Percentiles rank a stretch among this genome's conserved stretches.
phyloP scores from a whole-genome alignment of 2,797 vertebrate species.

The Sebastes oblongus region DNA sequence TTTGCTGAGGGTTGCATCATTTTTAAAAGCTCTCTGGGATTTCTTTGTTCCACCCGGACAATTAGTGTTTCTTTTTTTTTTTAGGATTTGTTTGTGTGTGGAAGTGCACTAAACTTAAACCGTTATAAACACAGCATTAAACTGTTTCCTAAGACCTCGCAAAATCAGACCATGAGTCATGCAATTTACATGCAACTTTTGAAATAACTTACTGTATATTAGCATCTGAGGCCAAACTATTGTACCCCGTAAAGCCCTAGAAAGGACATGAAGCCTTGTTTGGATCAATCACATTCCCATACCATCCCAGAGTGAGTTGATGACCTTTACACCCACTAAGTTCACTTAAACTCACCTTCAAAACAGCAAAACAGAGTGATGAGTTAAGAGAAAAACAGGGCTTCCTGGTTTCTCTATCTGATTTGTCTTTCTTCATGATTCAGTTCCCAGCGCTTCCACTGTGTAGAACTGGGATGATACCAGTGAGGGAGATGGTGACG shows the following conservation, averaged over 20 bases:
- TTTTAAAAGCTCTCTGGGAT: conserved; percentile 28
- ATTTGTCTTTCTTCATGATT: conserved; percentile 11
- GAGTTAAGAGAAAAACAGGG: not conserved
- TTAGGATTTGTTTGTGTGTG: not conserved
- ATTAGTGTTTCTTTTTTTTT: conserved; percentile 4
- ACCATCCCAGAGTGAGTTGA: not conserved
- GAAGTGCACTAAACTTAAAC: conserved; percentile 11
- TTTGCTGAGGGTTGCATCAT: conserved; percentile 9
- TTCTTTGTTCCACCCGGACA: conserved; percentile 57
- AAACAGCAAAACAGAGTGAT: not conserved
- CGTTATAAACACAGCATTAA: conserved; percentile 7
- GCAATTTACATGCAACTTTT: not conserved
- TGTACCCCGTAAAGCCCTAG: not conserved
- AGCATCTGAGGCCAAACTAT: not conserved
- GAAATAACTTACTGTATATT: not conserved
- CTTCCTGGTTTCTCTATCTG: conserved; percentile 10
- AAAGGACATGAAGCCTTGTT: not conserved
- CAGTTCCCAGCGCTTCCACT: not conserved
- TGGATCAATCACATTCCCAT: not conserved
- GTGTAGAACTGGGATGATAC: not conserved
- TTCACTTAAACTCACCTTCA: not conserved
- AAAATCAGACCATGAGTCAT: not conserved
- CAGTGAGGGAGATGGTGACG: conserved; percentile 13
- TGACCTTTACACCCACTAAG: not conserved
- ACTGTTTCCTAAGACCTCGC: conserved; percentile 22